These are phyloP conservation scores for Pachliopta kotzebuea DNA, from an alignment of 2,888 invertebrate genomes.

Conservation along the genomic window DNA sequence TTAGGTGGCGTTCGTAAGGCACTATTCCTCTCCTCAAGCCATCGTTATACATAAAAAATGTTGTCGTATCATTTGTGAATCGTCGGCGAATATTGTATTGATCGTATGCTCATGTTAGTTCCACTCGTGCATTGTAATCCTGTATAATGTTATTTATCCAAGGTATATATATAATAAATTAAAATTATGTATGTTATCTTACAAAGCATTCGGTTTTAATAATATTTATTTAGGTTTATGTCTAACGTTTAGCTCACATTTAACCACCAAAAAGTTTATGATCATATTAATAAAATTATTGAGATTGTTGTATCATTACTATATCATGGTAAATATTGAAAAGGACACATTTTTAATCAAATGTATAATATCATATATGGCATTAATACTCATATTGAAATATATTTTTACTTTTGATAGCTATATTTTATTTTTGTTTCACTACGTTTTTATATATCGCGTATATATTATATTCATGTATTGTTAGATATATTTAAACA, in stretches of 20 bases:
- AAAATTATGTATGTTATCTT: slow-evolving; percentile 4
- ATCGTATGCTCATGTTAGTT: slow-evolving; percentile 42
- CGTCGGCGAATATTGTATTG: slow-evolving; percentile 54
- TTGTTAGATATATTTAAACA: slow-evolving; percentile 35
- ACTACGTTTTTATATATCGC: slow-evolving; percentile 32
- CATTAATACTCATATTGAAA: slow-evolving; percentile 34
- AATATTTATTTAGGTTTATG: not conserved
- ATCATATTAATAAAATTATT: slow-evolving; percentile 12
- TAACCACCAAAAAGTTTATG: slow-evolving; percentile 4
- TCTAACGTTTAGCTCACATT: slow-evolving; percentile 23
- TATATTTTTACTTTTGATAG: slow-evolving; percentile 29
- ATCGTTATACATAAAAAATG: slow-evolving; percentile 46
- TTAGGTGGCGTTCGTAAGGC: slow-evolving; percentile 68
- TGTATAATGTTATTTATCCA: slow-evolving; percentile 34
- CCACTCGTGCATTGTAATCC: slow-evolving; percentile 56
- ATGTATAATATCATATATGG: slow-evolving; percentile 23
- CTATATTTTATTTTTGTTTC: slow-evolving; percentile 28
- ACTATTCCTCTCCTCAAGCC: slow-evolving; percentile 69
- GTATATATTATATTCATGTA: slow-evolving; percentile 38
- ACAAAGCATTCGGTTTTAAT: not conserved
- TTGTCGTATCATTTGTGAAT: slow-evolving; percentile 63
- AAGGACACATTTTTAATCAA: slow-evolving; percentile 24
- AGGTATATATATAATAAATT: slow-evolving; percentile 31
- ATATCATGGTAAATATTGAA: slow-evolving; percentile 10
- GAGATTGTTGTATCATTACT: slow-evolving; percentile 3